Conservation (phyloP, 1,140 invertebrate genomes). For the Cryptotermes secundus region DNA sequence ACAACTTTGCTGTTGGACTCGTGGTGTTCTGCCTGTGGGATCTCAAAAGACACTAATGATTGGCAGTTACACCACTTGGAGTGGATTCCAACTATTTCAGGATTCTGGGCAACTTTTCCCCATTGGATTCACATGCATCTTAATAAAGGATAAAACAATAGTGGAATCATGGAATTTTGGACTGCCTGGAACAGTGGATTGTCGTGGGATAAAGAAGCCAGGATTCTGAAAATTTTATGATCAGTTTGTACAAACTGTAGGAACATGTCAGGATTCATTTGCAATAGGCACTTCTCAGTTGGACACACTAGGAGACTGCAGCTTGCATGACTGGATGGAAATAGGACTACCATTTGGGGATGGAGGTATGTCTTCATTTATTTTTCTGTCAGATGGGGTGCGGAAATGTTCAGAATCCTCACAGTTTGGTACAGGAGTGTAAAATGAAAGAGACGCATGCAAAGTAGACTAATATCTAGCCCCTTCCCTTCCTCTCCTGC, state of each 20-base stretch:
- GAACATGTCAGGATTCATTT: not conserved
- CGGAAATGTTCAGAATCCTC: not conserved
- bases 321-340: constrained; percentile 19
- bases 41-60: not conserved
- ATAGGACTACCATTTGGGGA: not conserved
- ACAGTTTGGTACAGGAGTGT: not conserved
- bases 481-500: not conserved
- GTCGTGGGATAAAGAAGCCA: constrained; percentile 8
- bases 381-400: not conserved
- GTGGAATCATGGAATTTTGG: constrained; percentile 6
- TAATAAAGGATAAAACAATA: constrained; percentile 12
- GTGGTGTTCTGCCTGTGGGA: not conserved
- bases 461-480: not conserved
- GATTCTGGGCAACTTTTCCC: not conserved
- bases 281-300: not conserved
- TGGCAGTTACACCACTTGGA: constrained; percentile 7
- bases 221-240: constrained; percentile 10
- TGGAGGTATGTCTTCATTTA: constrained; percentile 26
- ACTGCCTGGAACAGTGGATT: not conserved
- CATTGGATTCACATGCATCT: constrained; percentile 3
- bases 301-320: not conserved
- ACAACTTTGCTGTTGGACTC: not conserved
- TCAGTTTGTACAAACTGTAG: not conserved
- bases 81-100: not conserved
- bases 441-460: not conserved